These are phyloP conservation scores for Helicolenus hilgendorfi DNA, from an alignment of 2,797 vertebrate species.

Conservation along the genomic window DNA sequence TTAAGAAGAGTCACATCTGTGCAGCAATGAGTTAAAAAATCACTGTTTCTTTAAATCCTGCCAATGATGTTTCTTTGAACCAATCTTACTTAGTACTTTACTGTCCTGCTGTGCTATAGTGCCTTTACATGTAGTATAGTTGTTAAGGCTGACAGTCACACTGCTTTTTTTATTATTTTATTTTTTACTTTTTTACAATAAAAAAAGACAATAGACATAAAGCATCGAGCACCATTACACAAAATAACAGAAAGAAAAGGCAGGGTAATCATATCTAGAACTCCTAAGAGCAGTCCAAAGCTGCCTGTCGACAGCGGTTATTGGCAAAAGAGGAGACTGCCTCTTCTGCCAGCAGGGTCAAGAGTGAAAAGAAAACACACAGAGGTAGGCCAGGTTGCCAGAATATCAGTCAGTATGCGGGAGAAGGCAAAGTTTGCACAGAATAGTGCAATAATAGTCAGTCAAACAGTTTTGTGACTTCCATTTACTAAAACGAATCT, in stretches of 20 bases:
- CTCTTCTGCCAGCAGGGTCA: background rate
- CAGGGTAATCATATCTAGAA: background rate
- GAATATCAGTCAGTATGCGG: background rate
- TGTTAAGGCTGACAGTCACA: background rate
- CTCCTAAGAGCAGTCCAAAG: background rate
- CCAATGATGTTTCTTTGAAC: background rate
- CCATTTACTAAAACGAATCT: background rate
- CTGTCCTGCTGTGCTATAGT: background rate
- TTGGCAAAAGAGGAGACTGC: background rate
- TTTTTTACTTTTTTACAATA: background rate
- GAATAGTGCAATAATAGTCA: background rate
- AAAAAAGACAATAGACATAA: background rate
- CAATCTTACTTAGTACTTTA: background rate
- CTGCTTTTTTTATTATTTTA: background rate
- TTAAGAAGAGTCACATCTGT: background rate
- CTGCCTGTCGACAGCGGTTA: background rate
- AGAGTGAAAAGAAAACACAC: background rate
- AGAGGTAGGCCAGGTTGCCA: background rate
- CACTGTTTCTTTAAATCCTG: background rate
- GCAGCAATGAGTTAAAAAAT: background rate
- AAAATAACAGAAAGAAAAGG: background rate
- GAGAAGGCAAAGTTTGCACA: background rate
- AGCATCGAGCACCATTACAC: background rate
- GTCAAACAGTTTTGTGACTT: background rate
- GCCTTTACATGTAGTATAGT: background rate